Evolutionary conservation across 2,113 vertebrate species (phyloP).

Genomic region (Indicator indicator): DNA sequence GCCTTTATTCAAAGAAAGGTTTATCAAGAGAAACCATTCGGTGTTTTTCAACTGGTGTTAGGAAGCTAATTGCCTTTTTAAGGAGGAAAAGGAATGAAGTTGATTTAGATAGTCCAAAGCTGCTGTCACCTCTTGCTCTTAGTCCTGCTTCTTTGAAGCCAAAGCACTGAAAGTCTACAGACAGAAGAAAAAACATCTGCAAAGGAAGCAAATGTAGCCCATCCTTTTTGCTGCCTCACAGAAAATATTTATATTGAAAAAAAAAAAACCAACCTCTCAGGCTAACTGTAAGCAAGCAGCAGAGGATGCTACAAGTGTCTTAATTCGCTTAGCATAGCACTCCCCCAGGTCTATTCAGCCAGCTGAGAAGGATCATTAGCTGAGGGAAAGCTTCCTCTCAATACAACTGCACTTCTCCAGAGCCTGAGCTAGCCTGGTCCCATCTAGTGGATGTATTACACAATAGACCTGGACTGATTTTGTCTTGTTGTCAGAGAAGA

Average conservation of each 20-base stretch:
- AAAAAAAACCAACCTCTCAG: background rate
- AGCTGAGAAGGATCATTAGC: background rate
- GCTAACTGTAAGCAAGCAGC: background rate
- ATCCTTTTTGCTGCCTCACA: background rate
- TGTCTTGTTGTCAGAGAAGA: background rate
- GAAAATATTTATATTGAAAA: background rate
- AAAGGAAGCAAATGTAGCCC: background rate
- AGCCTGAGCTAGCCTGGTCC: background rate
- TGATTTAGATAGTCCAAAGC: background rate
- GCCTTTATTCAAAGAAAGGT: background rate
- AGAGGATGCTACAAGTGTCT: background rate
- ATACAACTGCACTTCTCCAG: background rate
- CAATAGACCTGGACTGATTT: background rate
- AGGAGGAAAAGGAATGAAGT: background rate
- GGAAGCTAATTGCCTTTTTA: background rate
- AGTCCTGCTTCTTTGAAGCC: background rate
- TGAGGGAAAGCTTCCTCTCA: background rate
- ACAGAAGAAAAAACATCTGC: background rate
- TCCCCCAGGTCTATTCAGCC: background rate
- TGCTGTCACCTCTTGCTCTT: background rate
- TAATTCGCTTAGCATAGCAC: background rate
- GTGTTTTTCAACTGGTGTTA: background rate
- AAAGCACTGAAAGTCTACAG: background rate
- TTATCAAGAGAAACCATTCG: background rate
- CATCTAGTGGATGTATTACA: background rate